These are phyloP conservation scores for Tokudaia tokunoshimensis DNA, from an alignment of 2,797 vertebrate genomes.

Conservation along the genomic window DNA sequence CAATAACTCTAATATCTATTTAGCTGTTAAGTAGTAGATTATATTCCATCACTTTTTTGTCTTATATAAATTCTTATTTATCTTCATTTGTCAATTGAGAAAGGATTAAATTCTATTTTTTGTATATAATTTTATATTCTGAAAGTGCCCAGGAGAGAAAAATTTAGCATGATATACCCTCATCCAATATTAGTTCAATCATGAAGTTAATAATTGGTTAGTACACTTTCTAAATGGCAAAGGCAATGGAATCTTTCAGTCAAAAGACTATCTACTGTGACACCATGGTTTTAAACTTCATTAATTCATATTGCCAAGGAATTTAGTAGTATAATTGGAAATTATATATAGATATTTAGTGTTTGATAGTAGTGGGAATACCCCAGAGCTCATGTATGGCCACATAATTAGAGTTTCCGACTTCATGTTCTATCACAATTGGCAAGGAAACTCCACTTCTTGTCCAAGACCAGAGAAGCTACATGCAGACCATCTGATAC, in stretches of 20 bases:
- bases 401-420: too few species aligned
- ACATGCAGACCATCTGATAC: too few species aligned
- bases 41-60: not conserved
- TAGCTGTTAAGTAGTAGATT: not conserved
- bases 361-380: too few species aligned
- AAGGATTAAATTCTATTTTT: not conserved
- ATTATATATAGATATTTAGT: too few species aligned
- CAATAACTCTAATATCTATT: not conserved
- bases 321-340: not conserved
- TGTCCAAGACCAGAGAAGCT: too few species aligned
- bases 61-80: constrained; percentile 30
- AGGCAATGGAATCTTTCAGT: not conserved
- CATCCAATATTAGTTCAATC: not conserved
- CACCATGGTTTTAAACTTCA: not conserved
- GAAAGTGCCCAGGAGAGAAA: not conserved
- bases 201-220: not conserved
- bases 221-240: constrained; percentile 10
- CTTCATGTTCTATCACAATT: too few species aligned
- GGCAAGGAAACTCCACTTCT: too few species aligned
- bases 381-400: too few species aligned
- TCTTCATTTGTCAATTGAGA: not conserved
- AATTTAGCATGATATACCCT: not conserved
- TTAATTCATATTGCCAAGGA: not conserved
- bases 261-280: not conserved
- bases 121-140: not conserved